These are phyloP conservation scores for Megaceryle maxima DNA, from an alignment of 2,113 vertebrate genomes.

Conservation along the genomic window DNA sequence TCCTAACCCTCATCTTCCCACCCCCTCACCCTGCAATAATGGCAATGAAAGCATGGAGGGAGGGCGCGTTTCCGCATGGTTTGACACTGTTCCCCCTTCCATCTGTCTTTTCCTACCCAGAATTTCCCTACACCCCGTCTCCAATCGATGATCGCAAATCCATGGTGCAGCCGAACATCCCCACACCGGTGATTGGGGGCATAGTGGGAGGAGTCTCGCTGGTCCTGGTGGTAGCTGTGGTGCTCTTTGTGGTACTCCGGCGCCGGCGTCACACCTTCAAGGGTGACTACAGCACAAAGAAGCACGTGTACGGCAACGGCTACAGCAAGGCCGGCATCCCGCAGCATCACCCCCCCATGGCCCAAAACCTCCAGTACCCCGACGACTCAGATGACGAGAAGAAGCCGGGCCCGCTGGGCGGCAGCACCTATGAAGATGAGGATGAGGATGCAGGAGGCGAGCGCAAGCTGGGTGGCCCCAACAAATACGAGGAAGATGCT, in stretches of 20 bases:
- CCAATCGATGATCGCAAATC: slow-evolving; percentile 67
- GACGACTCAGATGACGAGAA: slow-evolving; percentile 97
- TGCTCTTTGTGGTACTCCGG: slow-evolving; percentile 89
- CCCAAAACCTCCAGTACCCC: slow-evolving; percentile 93
- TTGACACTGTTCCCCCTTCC: slow-evolving; percentile 94
- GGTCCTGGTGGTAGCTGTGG: slow-evolving; percentile 82
- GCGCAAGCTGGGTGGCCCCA: slow-evolving; percentile 78
- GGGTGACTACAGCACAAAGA: slow-evolving; percentile 99
- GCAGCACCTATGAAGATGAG: slow-evolving; percentile 81
- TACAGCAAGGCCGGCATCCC: slow-evolving; percentile 93
- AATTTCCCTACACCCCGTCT: slow-evolving; percentile 89
- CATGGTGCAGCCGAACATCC: slow-evolving; percentile 76
- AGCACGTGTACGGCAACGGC: slow-evolving; percentile 95
- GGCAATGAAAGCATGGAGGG: slow-evolving; percentile 64
- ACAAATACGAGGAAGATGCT: slow-evolving; percentile 89
- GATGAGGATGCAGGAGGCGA: slow-evolving; percentile 77
- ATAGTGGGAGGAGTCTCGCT: slow-evolving; percentile 87
- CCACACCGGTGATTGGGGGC: slow-evolving; percentile 87
- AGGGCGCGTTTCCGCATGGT: slow-evolving; percentile 78
- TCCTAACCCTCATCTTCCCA: slow-evolving; percentile 76
- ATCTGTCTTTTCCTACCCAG: slow-evolving; percentile 99
- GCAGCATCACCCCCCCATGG: slow-evolving; percentile 86
- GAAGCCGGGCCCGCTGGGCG: slow-evolving; percentile 86
- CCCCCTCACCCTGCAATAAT: neutral
- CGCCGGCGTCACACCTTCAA: slow-evolving; percentile 98